Evolutionary conservation across 2,888 invertebrate genomes (phyloP).

Genomic region (Ctenicera cuprea): DNA sequence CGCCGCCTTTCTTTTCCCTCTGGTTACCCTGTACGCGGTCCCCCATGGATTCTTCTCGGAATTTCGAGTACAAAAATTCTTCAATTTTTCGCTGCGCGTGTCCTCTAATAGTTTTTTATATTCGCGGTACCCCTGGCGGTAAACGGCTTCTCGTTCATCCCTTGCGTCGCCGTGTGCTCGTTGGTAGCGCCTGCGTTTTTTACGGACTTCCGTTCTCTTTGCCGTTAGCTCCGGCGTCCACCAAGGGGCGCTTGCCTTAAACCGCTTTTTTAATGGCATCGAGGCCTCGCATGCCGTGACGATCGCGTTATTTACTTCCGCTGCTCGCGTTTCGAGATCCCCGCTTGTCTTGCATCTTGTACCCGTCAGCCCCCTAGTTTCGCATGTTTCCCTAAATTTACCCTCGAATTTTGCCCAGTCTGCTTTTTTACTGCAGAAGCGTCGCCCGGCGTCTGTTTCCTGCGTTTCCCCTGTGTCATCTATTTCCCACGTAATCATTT

Average conservation of each 20-base stretch:
- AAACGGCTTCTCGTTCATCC: no score
- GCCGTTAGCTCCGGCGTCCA: neutral
- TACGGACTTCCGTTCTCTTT: neutral
- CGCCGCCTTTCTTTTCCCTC: neutral
- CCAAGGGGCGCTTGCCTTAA: neutral
- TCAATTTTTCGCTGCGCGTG: neutral
- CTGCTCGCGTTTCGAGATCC: constrained; percentile 9
- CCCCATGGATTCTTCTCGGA: neutral
- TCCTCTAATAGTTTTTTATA: no score
- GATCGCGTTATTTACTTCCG: neutral
- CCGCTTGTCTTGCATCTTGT: neutral
- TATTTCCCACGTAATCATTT: neutral
- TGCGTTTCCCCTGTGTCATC: no score
- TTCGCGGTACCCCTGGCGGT: no score
- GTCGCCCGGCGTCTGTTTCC: neutral
- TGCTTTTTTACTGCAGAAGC: constrained; percentile 2
- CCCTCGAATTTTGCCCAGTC: neutral
- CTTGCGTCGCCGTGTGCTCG: neutral
- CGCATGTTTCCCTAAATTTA: neutral
- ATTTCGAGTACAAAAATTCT: neutral
- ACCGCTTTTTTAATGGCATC: neutral
- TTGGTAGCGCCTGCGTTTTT: neutral
- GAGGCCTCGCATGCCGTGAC: neutral
- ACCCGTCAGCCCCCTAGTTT: neutral
- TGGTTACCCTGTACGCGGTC: neutral